phyloP scores from a whole-genome alignment of 2,888 invertebrate species.

The Norana najaformis region DNA sequence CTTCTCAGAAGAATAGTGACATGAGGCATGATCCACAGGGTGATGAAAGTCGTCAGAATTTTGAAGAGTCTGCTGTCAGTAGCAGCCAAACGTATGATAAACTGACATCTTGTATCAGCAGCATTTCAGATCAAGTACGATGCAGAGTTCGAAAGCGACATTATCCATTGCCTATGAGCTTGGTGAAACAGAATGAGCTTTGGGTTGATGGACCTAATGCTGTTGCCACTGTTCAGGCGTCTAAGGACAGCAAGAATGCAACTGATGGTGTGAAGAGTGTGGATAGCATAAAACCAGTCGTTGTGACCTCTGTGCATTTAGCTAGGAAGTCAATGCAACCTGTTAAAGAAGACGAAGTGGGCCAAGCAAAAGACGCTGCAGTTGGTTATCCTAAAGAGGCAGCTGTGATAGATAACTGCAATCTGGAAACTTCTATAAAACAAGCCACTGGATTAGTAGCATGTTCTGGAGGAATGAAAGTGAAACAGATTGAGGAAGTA shows the following conservation, averaged over 20 bases:
- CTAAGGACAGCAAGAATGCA: background rate
- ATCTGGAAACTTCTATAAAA: background rate
- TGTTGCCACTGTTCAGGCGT: background rate
- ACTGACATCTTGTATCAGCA: background rate
- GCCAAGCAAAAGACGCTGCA: background rate
- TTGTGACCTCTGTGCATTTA: background rate
- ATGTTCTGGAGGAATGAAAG: background rate
- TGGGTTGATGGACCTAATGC: conserved; percentile 36
- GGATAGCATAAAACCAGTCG: background rate
- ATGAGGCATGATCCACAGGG: background rate
- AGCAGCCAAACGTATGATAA: background rate
- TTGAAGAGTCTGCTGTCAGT: background rate
- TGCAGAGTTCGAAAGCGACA: conserved; percentile 13
- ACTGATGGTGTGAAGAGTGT: conserved; percentile 8
- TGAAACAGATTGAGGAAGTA: background rate
- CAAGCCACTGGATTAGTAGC: background rate
- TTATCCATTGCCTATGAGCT: background rate
- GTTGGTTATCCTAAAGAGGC: background rate
- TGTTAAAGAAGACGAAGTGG: background rate
- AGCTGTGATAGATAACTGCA: background rate
- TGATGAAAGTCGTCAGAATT: conserved; percentile 14
- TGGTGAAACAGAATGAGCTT: conserved; percentile 23
- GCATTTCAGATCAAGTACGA: background rate
- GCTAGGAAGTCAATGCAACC: background rate
- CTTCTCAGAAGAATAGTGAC: background rate